These are phyloP conservation scores for Azorinus chamasolen DNA, from an alignment of 2,888 invertebrate species.

Conservation along the genomic window DNA sequence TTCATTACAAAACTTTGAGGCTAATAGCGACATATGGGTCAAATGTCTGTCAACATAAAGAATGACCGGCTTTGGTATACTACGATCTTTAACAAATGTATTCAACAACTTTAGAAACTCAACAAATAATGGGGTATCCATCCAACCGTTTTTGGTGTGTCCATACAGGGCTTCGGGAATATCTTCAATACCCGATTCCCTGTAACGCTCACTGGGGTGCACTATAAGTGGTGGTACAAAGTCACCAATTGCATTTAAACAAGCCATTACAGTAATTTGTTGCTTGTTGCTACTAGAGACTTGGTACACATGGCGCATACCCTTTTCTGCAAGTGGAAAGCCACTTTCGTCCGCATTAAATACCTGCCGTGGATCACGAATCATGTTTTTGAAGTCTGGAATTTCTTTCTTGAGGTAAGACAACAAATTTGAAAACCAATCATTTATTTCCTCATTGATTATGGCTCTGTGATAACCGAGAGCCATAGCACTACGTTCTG, in stretches of 20 bases:
- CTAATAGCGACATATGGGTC: slow-evolving; percentile 24
- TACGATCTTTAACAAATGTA: too few species aligned
- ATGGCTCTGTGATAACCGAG: too few species aligned
- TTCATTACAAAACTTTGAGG: too few species aligned
- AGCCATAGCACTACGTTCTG: too few species aligned
- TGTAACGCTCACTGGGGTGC: too few species aligned
- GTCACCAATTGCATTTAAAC: too few species aligned
- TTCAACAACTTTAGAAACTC: slow-evolving; percentile 24
- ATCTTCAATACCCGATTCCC: slow-evolving; percentile 5
- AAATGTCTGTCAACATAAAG: slow-evolving; percentile 55
- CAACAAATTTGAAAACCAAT: slow-evolving; percentile 13
- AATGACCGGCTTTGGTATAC: too few species aligned
- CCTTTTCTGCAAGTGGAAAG: slow-evolving; percentile 17
- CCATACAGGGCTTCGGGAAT: slow-evolving; percentile 37
- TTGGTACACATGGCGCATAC: slow-evolving; percentile 27
- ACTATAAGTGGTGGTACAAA: slow-evolving; percentile 38
- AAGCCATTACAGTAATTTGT: slow-evolving; percentile 57
- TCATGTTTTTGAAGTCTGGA: slow-evolving; percentile 12
- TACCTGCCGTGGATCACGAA: too few species aligned
- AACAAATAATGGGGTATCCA: slow-evolving; percentile 29
- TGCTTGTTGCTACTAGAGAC: slow-evolving; percentile 34
- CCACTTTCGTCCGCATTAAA: slow-evolving; percentile 39
- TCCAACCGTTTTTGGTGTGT: too few species aligned
- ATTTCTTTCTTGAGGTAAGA: slow-evolving; percentile 24
- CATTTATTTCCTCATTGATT: slow-evolving; percentile 24